Conservation (phyloP, 2,888 invertebrate species). For the Belgica antarctica region DNA sequence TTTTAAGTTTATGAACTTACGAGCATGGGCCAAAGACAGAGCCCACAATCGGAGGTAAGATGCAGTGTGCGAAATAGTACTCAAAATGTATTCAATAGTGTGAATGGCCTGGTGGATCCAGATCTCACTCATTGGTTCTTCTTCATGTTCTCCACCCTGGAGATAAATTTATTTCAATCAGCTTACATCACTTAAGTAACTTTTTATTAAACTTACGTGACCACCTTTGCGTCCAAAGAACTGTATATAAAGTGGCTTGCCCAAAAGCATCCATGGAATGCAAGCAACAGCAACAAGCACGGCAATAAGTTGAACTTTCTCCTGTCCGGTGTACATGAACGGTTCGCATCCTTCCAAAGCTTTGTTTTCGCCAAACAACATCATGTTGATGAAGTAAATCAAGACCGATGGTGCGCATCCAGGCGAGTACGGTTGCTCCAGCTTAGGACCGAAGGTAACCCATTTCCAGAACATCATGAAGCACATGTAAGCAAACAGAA, state of each 20-base stretch:
- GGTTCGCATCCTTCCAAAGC: conserved; percentile 58
- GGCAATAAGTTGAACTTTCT: conserved; percentile 69
- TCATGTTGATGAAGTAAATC: conserved; percentile 77
- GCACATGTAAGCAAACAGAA: conserved; percentile 88
- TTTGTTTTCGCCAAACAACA: conserved; percentile 61
- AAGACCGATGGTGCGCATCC: conserved; percentile 72
- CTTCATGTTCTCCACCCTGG: conserved; percentile 51
- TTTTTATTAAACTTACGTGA: not conserved
- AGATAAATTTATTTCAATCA: conserved; percentile 28
- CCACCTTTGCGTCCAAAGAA: conserved; percentile 48
- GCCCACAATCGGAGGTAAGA: conserved; percentile 97
- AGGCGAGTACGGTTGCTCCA: conserved; percentile 51
- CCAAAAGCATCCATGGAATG: conserved; percentile 90
- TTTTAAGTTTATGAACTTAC: conserved; percentile 58
- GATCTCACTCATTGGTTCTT: conserved; percentile 77
- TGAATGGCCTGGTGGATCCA: conserved; percentile 94
- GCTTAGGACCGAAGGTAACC: conserved; percentile 65
- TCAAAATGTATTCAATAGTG: conserved; percentile 94
- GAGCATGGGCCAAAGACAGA: conserved; percentile 90
- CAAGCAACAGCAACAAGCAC: conserved; percentile 78
- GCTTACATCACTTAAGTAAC: not conserved
- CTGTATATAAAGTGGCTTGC: conserved; percentile 81
- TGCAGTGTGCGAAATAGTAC: conserved; percentile 95
- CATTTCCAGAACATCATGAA: conserved; percentile 91
- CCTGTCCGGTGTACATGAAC: conserved; percentile 71